These are phyloP conservation scores for Ivindomyrus marchei DNA, from an alignment of 2,113 vertebrate genomes.

Conservation along the genomic window DNA sequence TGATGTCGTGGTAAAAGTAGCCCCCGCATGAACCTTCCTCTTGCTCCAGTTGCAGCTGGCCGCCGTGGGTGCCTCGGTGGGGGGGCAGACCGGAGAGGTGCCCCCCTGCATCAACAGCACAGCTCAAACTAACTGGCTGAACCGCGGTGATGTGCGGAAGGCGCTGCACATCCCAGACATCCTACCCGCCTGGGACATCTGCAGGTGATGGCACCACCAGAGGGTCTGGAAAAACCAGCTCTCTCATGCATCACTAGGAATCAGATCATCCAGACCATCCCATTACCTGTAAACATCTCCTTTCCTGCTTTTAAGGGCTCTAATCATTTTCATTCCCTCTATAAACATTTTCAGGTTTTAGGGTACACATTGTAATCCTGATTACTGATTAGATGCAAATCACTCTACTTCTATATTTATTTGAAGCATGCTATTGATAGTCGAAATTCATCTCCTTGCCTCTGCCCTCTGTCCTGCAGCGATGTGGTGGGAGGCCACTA, in stretches of 20 bases:
- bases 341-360: not conserved
- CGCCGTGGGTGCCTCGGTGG: not conserved
- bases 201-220: slow-evolving; percentile 48
- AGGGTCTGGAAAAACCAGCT: not conserved
- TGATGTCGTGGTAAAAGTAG: not conserved
- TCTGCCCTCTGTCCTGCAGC: slow-evolving; percentile 36
- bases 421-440: not conserved
- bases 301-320: not conserved
- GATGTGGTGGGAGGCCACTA: slow-evolving; percentile 46
- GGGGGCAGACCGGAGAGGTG: slow-evolving; percentile 25
- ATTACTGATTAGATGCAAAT: not conserved
- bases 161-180: slow-evolving; percentile 59
- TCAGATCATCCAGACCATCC: not conserved
- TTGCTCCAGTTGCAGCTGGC: not conserved
- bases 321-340: not conserved
- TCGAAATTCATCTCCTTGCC: not conserved
- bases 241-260: not conserved
- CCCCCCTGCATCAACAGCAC: slow-evolving; percentile 64
- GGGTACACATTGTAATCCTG: not conserved
- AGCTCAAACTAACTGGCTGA: slow-evolving; percentile 60
- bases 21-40: not conserved
- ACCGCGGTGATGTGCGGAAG: slow-evolving; percentile 59
- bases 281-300: not conserved
- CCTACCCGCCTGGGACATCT: slow-evolving; percentile 59
- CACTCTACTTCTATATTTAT: not conserved